Percentiles rank a stretch among this genome's conserved stretches.
Evolutionary conservation across 2,113 vertebrate genomes (phyloP).

Genomic region (Solea senegalensis): DNA sequence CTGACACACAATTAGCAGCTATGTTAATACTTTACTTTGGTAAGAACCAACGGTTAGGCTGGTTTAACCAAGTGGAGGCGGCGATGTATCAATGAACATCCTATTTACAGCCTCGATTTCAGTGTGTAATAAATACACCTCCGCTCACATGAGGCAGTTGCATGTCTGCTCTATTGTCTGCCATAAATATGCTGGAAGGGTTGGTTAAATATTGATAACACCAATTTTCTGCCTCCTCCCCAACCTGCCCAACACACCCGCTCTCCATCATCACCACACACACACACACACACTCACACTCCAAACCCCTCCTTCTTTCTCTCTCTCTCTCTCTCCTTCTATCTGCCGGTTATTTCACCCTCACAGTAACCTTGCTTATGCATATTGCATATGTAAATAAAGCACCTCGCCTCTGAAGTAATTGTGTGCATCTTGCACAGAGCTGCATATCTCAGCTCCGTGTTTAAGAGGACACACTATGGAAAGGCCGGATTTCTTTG

Average conservation of each 20-base stretch:
- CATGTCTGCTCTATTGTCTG: conserved; percentile 80
- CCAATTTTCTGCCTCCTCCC: conserved; percentile 69
- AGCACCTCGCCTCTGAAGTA: conserved; percentile 89
- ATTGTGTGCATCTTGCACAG: conserved; percentile 93
- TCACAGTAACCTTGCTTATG: conserved; percentile 83
- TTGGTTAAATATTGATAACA: conserved; percentile 83
- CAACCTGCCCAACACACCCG: conserved; percentile 35
- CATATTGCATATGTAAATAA: conserved; percentile 88
- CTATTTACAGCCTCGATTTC: conserved; percentile 71
- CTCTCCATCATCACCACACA: conserved; percentile 43
- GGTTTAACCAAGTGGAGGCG: conserved; percentile 10
- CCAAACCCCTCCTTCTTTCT: conserved; percentile 58
- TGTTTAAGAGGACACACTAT: conserved; percentile 42
- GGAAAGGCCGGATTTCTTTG: conserved; percentile 52
- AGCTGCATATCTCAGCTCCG: conserved; percentile 77
- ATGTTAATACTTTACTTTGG: conserved; percentile 46
- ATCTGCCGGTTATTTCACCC: conserved; percentile 79
- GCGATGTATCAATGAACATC: conserved; percentile 65
- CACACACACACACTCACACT: conserved; percentile 47
- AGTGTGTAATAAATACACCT: conserved; percentile 76
- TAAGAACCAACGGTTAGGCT: conserved; percentile 14
- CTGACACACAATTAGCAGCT: conserved; percentile 32
- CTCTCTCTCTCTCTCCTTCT: conserved; percentile 63
- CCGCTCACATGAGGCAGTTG: conserved; percentile 77
- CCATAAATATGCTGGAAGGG: conserved; percentile 81